Base-by-base conservation (phyloP, 2,888 invertebrate genomes). In the Zaprionus lineosus region DNA sequence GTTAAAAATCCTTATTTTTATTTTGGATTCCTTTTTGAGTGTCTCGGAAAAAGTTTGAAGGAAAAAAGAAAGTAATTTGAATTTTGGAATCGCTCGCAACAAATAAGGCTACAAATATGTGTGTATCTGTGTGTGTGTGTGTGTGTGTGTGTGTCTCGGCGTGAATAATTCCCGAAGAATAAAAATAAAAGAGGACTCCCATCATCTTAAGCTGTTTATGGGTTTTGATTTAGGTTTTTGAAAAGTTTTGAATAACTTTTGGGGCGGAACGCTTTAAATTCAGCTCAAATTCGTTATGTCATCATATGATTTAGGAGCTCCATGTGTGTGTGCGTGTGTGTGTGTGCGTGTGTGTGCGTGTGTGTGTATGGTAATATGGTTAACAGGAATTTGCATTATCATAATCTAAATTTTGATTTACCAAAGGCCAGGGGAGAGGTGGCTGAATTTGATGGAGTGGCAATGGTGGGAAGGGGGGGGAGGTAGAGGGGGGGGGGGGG, bases 301-400 rank as follows among this genome's bases (percentile, higher is more conserved):
- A 47, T 53, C 29, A 37, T 37, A 53, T 43, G 52, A 61, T 52
- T 51, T 46, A 47, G 15, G n/a, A 11, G 29, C 29, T 19, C 12
- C 31, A 18, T 29, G 18, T 12, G 16, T 15, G 7, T 14, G 29
- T 40, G 15, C 5, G 47, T n/a, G 14, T 48, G 6, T 29, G 18
- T 12, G 16, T 12, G n/a, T 14, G 29, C 24, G 19, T 11, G 34
- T 8, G 18, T 48, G n/a, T 14, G 7, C 9, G 36, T 40, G 18
- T 8, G 36, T 7, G 19, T 48, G 9, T 29, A 18, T 12, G 29
- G 2, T 29, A 29, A 19, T 43, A 46, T 55, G 62, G 39, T 46
- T 50, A 55, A 50, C 24, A 43, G 37, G 41, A 69, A 62, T 69
- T 62, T 69, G 66, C 66, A 56, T 66, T 69, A 69, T 69, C 70